These are phyloP conservation scores for Tridacna crocea DNA, from an alignment of 2,888 invertebrate species.

Conservation along the genomic window DNA sequence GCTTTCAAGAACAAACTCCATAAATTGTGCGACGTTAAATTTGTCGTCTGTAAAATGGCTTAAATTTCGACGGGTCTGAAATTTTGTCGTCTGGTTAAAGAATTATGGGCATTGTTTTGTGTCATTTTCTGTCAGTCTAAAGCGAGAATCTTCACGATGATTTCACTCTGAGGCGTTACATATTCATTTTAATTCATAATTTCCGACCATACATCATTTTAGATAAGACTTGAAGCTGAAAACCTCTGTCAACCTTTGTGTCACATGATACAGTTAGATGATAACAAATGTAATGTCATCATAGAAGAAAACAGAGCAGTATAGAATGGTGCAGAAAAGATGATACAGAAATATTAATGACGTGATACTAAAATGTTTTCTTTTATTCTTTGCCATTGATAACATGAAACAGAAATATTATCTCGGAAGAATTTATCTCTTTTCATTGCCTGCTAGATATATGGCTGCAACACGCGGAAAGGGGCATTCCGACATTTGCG, in stretches of 20 bases:
- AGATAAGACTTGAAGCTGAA: background rate
- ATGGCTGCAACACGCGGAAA: too few species aligned
- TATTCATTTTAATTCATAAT: background rate
- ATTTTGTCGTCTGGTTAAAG: background rate
- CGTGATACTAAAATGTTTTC: too few species aligned
- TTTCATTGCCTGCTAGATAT: too few species aligned
- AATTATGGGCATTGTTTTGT: background rate
- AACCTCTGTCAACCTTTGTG: background rate
- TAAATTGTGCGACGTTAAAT: background rate
- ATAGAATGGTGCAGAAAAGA: too few species aligned
- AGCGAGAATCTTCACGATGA: background rate
- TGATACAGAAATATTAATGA: too few species aligned
- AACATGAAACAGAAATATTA: too few species aligned
- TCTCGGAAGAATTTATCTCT: too few species aligned
- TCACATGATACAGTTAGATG: background rate
- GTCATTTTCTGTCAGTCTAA: background rate
- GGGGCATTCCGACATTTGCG: too few species aligned
- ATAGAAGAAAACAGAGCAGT: too few species aligned
- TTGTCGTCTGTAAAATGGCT: background rate
- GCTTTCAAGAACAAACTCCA: background rate
- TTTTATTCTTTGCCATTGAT: too few species aligned
- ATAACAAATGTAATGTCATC: background rate
- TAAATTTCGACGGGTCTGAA: background rate
- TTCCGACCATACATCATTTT: background rate
- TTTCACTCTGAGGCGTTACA: background rate